These are phyloP conservation scores for Trialeurodes vaporariorum DNA, from an alignment of 1,140 invertebrate species.

Conservation along the genomic window DNA sequence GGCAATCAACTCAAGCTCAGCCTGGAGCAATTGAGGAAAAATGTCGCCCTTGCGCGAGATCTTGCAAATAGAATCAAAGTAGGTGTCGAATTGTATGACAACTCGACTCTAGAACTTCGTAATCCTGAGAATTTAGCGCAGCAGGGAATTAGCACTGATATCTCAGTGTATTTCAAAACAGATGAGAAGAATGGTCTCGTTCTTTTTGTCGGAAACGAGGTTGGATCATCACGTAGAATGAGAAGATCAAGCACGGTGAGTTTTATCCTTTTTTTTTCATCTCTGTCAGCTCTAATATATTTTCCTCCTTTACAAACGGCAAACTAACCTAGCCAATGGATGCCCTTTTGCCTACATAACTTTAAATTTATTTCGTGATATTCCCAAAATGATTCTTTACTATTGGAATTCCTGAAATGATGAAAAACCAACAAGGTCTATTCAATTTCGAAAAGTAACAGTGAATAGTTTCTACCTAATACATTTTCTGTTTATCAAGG, in stretches of 20 bases:
- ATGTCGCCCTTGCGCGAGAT: conserved; percentile 44
- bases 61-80: conserved; percentile 52
- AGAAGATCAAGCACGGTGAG: conserved; percentile 49
- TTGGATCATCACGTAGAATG: conserved; percentile 41
- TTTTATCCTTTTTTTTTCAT: too few species aligned
- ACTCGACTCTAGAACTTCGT: conserved; percentile 69
- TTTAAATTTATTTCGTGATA: too few species aligned
- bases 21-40: conserved; percentile 56
- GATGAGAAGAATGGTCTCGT: conserved; percentile 66
- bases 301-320: too few species aligned
- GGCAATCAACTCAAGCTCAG: conserved; percentile 50
- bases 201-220: conserved; percentile 80
- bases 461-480: too few species aligned
- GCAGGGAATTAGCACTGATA: conserved; percentile 69
- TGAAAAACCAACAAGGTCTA: too few species aligned
- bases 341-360: too few species aligned
- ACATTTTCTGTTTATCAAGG: too few species aligned
- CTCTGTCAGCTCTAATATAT: too few species aligned
- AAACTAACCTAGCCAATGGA: too few species aligned
- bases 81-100: conserved; percentile 73
- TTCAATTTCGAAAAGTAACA: too few species aligned
- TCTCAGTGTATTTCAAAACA: conserved; percentile 80
- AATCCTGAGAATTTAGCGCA: conserved; percentile 71
- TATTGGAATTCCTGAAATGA: too few species aligned
- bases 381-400: too few species aligned